Conservation (phyloP, 2,797 vertebrate species). For the Helarctos malayanus region DNA sequence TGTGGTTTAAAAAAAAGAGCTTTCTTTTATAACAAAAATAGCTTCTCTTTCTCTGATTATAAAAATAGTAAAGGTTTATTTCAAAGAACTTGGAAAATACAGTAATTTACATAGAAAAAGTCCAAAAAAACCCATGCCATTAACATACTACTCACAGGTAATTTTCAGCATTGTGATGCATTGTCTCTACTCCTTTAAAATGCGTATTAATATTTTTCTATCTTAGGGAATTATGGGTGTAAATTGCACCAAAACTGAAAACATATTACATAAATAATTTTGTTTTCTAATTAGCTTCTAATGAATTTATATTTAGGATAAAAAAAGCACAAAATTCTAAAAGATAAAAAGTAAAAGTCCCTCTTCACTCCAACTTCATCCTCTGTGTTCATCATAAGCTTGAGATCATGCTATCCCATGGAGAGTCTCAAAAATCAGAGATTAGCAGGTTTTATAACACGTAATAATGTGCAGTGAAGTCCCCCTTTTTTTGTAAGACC, state of each 20-base stretch:
- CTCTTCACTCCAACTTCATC: background rate
- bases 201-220: background rate
- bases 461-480: background rate
- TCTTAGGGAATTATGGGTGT: background rate
- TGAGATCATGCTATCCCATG: background rate
- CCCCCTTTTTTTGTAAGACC: background rate
- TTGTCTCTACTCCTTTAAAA: background rate
- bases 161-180: background rate
- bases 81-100: background rate
- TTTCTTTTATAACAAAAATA: background rate
- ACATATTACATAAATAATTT: background rate
- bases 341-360: background rate
- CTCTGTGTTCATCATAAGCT: background rate
- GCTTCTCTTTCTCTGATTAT: background rate
- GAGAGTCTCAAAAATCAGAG: slow-evolving; percentile 39
- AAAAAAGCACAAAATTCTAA: background rate
- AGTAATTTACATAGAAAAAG: background rate
- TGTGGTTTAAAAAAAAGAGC: background rate
- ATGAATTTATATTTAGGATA: background rate
- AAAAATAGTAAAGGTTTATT: background rate
- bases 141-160: background rate
- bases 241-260: background rate
- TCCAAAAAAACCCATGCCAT: background rate
- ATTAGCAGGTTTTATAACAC: background rate
- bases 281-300: background rate